Conservation (phyloP, 64 coral and sea anemone genomes). For the Montipora efflorescens region DNA sequence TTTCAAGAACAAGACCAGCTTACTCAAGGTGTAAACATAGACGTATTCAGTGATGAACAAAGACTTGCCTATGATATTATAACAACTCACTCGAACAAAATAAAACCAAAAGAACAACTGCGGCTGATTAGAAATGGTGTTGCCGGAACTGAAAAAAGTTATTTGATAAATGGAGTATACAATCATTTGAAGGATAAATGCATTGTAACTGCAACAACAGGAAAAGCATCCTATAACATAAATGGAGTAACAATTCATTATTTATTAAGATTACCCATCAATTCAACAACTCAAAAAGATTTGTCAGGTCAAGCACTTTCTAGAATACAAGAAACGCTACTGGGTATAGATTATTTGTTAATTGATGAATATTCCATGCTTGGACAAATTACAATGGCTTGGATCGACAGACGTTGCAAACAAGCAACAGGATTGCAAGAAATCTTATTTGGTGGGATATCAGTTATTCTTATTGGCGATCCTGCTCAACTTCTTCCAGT, state of each 20-base stretch:
- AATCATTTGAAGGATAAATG: neutral
- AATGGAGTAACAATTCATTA: conserved; percentile 78
- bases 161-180: conserved; percentile 29
- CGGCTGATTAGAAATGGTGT: conserved; percentile 19
- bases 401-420: conserved; percentile 29
- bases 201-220: conserved; percentile 29
- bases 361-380: conserved; percentile 55
- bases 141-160: conserved; percentile 14
- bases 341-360: conserved; percentile 12
- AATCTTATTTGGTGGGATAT: conserved; percentile 40
- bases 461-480: conserved; percentile 59
- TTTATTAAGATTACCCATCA: conserved; percentile 61
- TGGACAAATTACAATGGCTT: conserved; percentile 18
- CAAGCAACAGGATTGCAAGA: conserved; percentile 17
- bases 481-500: conserved; percentile 59
- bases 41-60: conserved; percentile 42
- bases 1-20: conserved; percentile 19
- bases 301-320: conserved; percentile 27
- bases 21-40: conserved; percentile 33
- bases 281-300: conserved; percentile 35
- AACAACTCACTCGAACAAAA: conserved; percentile 45
- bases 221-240: conserved; percentile 57
- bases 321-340: conserved; percentile 24
- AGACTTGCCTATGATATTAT: conserved; percentile 59
- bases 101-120: conserved; percentile 41